A percentile compares a stretch with the other conserved stretches of the same genome.
These are phyloP conservation scores for Tiliacea aurago DNA, from an alignment of 2,888 invertebrate species.

Conservation along the genomic window DNA sequence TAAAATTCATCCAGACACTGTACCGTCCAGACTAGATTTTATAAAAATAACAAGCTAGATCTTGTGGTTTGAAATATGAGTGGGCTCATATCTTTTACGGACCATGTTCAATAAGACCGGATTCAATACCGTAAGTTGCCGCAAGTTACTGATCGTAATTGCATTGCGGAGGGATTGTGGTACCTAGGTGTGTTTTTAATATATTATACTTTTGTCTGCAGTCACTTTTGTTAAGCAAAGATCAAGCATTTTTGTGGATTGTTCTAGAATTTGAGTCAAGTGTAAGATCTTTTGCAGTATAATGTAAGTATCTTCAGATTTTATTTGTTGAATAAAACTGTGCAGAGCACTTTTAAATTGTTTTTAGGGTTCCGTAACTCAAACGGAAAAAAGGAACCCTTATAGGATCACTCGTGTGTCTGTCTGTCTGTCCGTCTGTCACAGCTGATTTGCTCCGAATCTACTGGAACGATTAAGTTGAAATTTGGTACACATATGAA, in stretches of 20 bases:
- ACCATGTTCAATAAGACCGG: conserved; percentile 37
- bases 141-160: conserved; percentile 38
- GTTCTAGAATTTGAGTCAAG: background rate
- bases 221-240: background rate
- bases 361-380: no score
- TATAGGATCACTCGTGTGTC: no score
- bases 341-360: background rate
- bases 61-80: conserved; percentile 23
- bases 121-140: conserved; percentile 33
- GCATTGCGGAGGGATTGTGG: conserved; percentile 14
- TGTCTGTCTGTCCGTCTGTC: no score
- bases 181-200: conserved; percentile 2
- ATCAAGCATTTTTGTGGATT: background rate
- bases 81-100: conserved; percentile 37
- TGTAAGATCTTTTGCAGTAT: background rate
- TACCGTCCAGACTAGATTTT: conserved; percentile 3
- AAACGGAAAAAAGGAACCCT: no score
- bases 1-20: background rate
- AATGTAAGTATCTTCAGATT: background rate
- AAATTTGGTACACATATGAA: no score
- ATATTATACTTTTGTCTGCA: background rate
- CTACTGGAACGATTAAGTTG: no score
- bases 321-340: background rate
- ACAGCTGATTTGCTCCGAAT: no score
- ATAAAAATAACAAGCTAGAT: conserved; percentile 22